Base-by-base conservation (phyloP, 1,140 invertebrate species). In the Hestina assimilis region DNA sequence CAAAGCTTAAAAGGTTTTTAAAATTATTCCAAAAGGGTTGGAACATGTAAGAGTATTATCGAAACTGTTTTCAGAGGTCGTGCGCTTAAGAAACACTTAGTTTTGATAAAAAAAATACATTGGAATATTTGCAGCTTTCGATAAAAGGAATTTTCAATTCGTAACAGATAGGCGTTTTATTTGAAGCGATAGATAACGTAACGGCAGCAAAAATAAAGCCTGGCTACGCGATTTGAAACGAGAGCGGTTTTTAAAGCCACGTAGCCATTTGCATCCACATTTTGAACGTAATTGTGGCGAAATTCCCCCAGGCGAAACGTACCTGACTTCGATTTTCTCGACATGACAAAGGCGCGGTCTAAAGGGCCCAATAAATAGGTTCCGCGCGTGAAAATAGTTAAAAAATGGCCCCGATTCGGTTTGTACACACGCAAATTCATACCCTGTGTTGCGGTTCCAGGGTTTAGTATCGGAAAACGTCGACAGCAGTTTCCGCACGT, bases 311-410 rank as follows among this genome's bases (percentile, higher is more conserved):
- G 64, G 69, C 60, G 47, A 55, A 63, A 68, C 70, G 62, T 81
- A 79, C 79, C 79, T 83, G 74, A 83, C 70, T 84, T 79, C 80
- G 82, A 79, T 87, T 83, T 84, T 75, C 73, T 67, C 69, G 67
- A 86, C 81, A 85, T 81, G 79, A 83, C 77, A 86, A 86, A 84
- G 81, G 81, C 81, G 80, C 75, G 79, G 79, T 78, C 75, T 80
- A 58, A 81, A 69, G 75, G 75, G 74, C 52, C 74, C 79, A 83
- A 83, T 86, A 85, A 83, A 85, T 84, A 84, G 75, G 68, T 71
- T 71, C 63, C 56, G 65, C 67, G 71, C 70, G 65, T 80, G 77
- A 76, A 78, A 83, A 83, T 83, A 79, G 73, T 83, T 81, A 80
- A 80, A 86, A 83, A 81, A 79, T 72, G 62, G 64, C 57, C 54